phyloP scores from a whole-genome alignment of 2,888 invertebrate species.

The Trachelus iudaicus region DNA sequence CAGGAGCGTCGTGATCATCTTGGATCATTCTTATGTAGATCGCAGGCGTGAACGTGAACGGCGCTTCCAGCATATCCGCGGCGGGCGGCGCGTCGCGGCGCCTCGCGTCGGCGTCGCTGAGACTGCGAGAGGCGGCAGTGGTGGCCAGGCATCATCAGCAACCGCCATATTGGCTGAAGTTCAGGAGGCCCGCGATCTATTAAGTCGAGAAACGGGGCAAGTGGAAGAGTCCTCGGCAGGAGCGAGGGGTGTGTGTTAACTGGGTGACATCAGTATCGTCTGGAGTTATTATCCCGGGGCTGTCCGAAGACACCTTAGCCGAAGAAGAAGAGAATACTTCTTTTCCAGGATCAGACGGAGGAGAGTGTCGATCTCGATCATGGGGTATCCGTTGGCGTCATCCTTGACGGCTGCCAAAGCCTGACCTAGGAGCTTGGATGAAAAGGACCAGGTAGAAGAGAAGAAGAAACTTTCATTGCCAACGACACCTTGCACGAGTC shows the following conservation, averaged over 20 bases:
- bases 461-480: neutral
- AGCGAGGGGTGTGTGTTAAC: neutral
- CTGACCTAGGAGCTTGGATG: neutral
- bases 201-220: slow-evolving; percentile 1
- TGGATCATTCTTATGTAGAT: slow-evolving; percentile 51
- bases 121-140: slow-evolving; percentile 41
- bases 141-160: slow-evolving; percentile 51
- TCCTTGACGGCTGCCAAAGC: neutral
- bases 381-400: neutral
- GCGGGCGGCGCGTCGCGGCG: slow-evolving; percentile 53
- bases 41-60: slow-evolving; percentile 33
- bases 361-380: neutral
- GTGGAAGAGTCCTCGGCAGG: neutral
- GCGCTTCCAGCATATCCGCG: slow-evolving; percentile 38
- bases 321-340: neutral
- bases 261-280: neutral
- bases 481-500: neutral
- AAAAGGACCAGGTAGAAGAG: neutral
- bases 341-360: neutral
- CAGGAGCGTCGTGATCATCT: neutral
- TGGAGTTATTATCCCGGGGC: neutral
- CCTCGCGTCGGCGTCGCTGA: slow-evolving; percentile 55
- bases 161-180: slow-evolving; percentile 56
- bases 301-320: neutral
- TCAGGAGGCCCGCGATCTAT: slow-evolving; percentile 16